Evolutionary conservation across 2,888 invertebrate genomes (phyloP), one percentile per base, ranked within the genome.

Genomic region (Eulithis prunata): DNA sequence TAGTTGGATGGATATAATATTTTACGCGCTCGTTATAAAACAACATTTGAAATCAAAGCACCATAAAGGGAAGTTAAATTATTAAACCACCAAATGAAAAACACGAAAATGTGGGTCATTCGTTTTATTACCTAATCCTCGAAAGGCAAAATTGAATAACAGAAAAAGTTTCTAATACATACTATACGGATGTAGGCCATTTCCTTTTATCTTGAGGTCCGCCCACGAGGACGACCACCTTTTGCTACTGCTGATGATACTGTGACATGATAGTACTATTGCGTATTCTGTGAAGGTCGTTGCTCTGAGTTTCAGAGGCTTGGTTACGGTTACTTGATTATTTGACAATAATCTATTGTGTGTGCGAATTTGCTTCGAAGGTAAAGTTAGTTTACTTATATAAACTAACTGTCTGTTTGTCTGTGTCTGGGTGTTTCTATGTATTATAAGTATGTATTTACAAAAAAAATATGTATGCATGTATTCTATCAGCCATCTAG

Each of bases 141-240:
- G 28, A 62, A 57, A 55, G 53, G 54, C 62, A 53, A 65, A 57
- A 64, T 65, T 59, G 56, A 64, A 63, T 57, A 66, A 61, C 14
- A 62, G 45, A 59, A 64, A 62, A 57, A 65, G 53, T 64, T 64
- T 70, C 63, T 64, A 54, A 54, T 64, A 62, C 56, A 54, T 64
- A 62, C 56, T 62, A 36, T 55, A 41, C 28, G 45, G 54, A 71
- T 64, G 72, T 74, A 69, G 69, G 71, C 52, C 68, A 71, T 68
- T 72, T 75, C 72, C 75, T 75, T 65, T 58, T 60, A 69, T 69
- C 65, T 67, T 41, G 57, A 57, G 59, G 49, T 60, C 62, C 75
- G 64, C 74, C 71, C 68, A 73, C 71, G 69, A 69, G 76, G 76
- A 75, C 77, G 70, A 70, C 69, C 71, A 76, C 75, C 76, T 74